Percentiles rank a stretch among this genome's conserved stretches.
Conservation (phyloP, 2,797 vertebrate genomes). For the Intellagama lesueurii region DNA sequence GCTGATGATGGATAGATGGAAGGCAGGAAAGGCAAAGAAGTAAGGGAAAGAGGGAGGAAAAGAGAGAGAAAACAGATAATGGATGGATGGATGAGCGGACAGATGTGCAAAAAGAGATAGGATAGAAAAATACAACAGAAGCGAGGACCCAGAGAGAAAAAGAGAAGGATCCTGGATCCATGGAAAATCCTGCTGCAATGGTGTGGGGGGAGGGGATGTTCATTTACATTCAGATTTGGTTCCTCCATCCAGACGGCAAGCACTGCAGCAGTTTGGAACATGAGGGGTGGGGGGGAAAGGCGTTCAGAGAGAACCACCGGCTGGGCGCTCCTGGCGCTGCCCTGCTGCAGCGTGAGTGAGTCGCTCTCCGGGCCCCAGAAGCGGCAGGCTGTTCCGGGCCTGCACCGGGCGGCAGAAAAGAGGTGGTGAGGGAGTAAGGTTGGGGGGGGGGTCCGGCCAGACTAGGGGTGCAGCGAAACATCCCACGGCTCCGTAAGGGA, state of each 20-base stretch:
- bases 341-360: not conserved
- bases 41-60: too few species aligned
- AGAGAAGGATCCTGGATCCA: too few species aligned
- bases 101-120: too few species aligned
- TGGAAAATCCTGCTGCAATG: not conserved
- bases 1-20: too few species aligned
- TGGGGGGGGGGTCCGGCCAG: too few species aligned
- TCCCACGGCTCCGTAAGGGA: too few species aligned
- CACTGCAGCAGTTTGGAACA: not conserved
- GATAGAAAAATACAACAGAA: too few species aligned
- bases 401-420: accelerated
- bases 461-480: not conserved
- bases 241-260: not conserved
- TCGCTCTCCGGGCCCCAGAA: not conserved
- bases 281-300: too few species aligned
- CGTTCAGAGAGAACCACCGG: not conserved
- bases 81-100: too few species aligned
- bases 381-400: not conserved
- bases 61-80: not conserved
- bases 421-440: not conserved
- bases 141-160: too few species aligned
- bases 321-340: too few species aligned
- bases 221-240: not conserved
- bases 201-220: not conserved
- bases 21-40: too few species aligned